phyloP scores from a whole-genome alignment of 2,888 invertebrate species.

The Nymphalis c-album region DNA sequence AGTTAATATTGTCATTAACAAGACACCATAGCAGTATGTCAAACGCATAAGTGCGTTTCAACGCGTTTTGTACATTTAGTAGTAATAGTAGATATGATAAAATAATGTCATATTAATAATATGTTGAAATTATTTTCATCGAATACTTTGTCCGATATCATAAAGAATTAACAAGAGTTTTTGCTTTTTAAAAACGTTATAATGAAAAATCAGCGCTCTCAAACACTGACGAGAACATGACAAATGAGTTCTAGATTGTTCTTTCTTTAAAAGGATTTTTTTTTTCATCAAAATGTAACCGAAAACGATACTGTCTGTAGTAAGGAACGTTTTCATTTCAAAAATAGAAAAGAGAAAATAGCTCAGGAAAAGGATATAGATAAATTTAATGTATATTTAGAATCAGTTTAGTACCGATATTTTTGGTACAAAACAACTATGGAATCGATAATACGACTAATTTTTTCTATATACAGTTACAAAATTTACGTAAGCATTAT shows the following conservation, averaged over 20 bases:
- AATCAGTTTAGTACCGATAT: too few relatives aligned
- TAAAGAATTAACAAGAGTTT: constrained; percentile 53
- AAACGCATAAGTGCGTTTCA: too few relatives aligned
- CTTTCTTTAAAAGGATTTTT: constrained; percentile 1
- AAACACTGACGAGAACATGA: constrained; percentile 53
- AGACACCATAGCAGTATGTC: too few relatives aligned
- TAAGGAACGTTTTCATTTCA: neutral
- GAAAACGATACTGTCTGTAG: neutral
- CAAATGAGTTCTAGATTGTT: constrained; percentile 46
- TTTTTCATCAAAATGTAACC: constrained; percentile 6
- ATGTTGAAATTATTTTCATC: neutral
- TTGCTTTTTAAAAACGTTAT: constrained; percentile 15
- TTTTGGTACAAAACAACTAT: too few relatives aligned
- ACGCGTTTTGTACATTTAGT: too few relatives aligned
- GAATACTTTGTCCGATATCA: neutral
- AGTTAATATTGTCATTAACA: too few relatives aligned
- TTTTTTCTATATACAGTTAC: too few relatives aligned
- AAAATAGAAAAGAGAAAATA: neutral
- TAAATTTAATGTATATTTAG: neutral
- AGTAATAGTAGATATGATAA: too few relatives aligned
- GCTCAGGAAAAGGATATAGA: neutral
- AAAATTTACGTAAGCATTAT: too few relatives aligned
- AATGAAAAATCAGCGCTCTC: constrained; percentile 49
- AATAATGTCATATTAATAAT: too few relatives aligned
- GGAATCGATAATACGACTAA: too few relatives aligned